Conservation (phyloP, 2,797 vertebrate species). For the Australoheros facetus region DNA sequence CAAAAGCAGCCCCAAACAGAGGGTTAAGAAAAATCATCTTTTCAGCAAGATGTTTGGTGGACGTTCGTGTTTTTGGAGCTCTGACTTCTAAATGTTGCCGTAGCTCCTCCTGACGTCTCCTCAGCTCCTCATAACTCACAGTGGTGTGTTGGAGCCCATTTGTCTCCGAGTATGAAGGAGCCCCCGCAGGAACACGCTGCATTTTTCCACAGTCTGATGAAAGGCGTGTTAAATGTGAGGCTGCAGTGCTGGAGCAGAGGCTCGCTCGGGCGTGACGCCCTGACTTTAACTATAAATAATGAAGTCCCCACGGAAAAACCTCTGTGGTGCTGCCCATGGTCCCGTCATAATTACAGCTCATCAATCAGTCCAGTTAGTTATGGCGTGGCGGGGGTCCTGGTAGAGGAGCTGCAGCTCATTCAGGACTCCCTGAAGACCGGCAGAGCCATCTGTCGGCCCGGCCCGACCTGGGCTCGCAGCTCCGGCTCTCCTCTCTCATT, state of each 20-base stretch:
- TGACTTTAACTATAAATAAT: constrained; percentile 4
- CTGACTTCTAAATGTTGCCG: background rate
- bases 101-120: background rate
- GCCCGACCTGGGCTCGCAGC: background rate
- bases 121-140: background rate
- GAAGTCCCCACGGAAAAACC: background rate
- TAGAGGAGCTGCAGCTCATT: constrained; percentile 12
- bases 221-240: background rate
- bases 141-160: background rate
- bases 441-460: constrained; percentile 54
- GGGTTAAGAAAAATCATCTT: too few species aligned
- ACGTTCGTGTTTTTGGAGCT: background rate
- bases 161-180: too few species aligned
- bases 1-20: too few species aligned
- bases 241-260: background rate
- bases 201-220: background rate
- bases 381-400: background rate
- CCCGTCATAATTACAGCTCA: constrained; percentile 23
- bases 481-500: background rate
- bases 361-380: constrained; percentile 40
- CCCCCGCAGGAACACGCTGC: background rate
- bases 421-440: constrained; percentile 34
- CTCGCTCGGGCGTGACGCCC: background rate
- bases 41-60: too few species aligned
- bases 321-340: background rate